phyloP scores from a whole-genome alignment of 2,888 invertebrate species.

The Mythimna pallens region DNA sequence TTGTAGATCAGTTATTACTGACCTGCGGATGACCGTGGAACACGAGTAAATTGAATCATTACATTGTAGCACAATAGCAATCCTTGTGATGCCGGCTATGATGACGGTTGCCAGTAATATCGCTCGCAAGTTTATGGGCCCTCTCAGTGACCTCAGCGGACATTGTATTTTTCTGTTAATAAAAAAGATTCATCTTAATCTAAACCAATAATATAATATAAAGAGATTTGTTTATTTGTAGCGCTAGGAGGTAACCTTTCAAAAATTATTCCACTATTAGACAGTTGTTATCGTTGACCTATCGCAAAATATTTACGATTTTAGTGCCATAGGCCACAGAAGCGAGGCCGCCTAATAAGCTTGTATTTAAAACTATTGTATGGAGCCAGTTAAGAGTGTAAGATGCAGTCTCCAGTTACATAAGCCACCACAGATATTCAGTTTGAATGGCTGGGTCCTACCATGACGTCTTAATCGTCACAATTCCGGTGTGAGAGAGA shows the following conservation, averaged over 20 bases:
- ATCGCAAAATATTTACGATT: background rate
- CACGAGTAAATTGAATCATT: conserved; percentile 27
- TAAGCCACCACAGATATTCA: background rate
- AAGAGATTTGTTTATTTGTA: background rate
- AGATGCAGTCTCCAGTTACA: background rate
- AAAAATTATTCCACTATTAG: background rate
- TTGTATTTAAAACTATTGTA: background rate
- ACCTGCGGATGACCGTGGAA: background rate
- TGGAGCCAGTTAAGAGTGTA: background rate
- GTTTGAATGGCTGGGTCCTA: background rate
- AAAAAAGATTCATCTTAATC: background rate
- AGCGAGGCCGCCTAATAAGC: background rate
- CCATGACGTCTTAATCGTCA: no score
- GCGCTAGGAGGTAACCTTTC: background rate
- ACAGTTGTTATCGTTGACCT: background rate
- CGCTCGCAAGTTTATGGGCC: background rate
- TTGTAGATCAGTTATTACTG: background rate
- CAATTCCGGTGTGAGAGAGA: no score
- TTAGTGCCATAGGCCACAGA: background rate
- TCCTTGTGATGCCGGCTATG: background rate
- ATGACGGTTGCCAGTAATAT: conserved; percentile 2
- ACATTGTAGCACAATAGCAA: conserved; percentile 18
- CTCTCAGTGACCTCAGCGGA: background rate
- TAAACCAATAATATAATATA: background rate
- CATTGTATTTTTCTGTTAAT: conserved; percentile 3